Evolutionary conservation across 2,888 invertebrate species (phyloP).

Genomic region (Tinea semifulvella): DNA sequence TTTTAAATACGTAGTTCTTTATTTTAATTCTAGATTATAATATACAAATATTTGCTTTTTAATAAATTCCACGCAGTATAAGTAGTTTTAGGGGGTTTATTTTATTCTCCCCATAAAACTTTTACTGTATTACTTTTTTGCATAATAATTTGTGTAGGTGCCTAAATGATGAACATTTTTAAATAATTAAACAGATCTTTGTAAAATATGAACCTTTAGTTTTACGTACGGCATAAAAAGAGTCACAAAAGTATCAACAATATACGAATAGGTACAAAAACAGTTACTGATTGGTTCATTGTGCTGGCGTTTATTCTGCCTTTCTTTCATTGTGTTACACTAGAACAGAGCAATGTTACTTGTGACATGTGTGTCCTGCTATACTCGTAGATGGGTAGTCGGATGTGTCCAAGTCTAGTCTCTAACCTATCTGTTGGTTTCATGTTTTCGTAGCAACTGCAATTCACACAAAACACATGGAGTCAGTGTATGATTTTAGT

Average conservation of each 20-base stretch:
- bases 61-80: too few species aligned
- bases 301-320: not conserved
- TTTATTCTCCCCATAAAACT: too few species aligned
- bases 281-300: not conserved
- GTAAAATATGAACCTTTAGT: too few species aligned
- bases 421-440: conserved; percentile 9
- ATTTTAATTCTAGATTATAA: too few species aligned
- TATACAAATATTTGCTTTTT: too few species aligned
- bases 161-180: not conserved
- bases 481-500: conserved; percentile 9
- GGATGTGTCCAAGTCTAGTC: conserved; percentile 11
- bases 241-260: not conserved
- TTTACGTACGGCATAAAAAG: not conserved
- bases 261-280: too few species aligned
- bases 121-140: too few species aligned
- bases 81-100: too few species aligned
- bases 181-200: not conserved
- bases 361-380: conserved; percentile 12
- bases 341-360: conserved; percentile 4
- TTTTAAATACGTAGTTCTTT: too few species aligned
- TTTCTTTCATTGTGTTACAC: conserved; percentile 13
- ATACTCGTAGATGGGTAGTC: conserved; percentile 12
- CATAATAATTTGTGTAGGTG: not conserved
- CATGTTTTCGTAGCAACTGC: conserved; percentile 9
- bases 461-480: conserved; percentile 5